Base-by-base conservation (phyloP, 2,797 vertebrate species). In the Gymnothorax javanicus region DNA sequence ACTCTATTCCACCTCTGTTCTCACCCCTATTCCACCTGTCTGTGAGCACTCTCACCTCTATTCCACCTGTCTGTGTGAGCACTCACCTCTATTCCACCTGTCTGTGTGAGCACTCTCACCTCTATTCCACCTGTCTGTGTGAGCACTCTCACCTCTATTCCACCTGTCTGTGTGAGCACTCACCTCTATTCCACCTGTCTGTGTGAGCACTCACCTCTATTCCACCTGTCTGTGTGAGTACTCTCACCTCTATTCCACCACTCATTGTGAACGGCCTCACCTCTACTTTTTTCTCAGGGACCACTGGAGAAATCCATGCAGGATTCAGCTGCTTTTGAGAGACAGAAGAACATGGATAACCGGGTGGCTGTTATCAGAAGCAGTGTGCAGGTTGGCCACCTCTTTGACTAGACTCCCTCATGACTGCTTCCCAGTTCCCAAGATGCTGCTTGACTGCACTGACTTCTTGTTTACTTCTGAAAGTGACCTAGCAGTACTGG, bases 291-390 rank as follows among this genome's bases (percentile, higher is more conserved):
- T 91, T 86, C 60, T 69, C 92, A 99, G 98, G 98, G 97, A 7
- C 98, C 97, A 0, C 91, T 98, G 93, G 98, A 98, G 91, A 98
- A 98, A 89, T 97, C 97, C 0, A 90, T 98, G 89, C 97, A 99
- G 93, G 96, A 91, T 88, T 97, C 97, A 0, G 95, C 96, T 88
- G 95, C 96, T 83, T 95, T 97, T n/a, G 98, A 99, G 94, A 96
- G 97, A 84, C 98, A 98, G 90, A 97, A 97, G 90, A 97, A 96
- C 54, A 94, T 98, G 89, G 98, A 99, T 86, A 97, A 97, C 94
- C 95, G 96, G 93, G 97, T 97, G 2, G 95, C 97, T 9, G 93
- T 97, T 60, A 97, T 99, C 93, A 96, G 96, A 84, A 96, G 96
- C 91, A 98, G 95, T 0, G 96, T 98, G 59, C 98, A 99, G 97